Percentiles rank a stretch among this genome's conserved stretches.
phyloP scores from a whole-genome alignment of 2,113 vertebrate species.

The Recurvirostra avosetta region DNA sequence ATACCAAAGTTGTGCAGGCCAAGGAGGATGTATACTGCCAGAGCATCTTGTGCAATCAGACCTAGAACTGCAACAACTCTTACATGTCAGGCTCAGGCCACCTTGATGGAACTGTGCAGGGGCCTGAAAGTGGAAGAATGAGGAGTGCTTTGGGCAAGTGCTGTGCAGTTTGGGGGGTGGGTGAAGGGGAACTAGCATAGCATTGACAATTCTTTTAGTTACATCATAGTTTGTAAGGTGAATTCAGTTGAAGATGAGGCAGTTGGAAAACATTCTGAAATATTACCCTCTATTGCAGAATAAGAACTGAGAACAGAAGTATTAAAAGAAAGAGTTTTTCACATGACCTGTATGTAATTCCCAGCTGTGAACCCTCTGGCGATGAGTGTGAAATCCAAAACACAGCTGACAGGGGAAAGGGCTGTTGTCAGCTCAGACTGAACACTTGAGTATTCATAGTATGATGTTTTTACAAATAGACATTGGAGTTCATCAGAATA shows the following conservation, averaged over 20 bases:
- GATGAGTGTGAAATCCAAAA: slow-evolving; percentile 40
- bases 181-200: neutral
- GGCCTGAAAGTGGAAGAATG: neutral
- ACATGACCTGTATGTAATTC: slow-evolving; percentile 18
- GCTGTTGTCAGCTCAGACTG: slow-evolving; percentile 20
- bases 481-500: slow-evolving; percentile 10
- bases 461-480: slow-evolving; percentile 16
- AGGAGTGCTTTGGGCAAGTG: neutral
- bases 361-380: slow-evolving; percentile 39
- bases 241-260: neutral
- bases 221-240: neutral
- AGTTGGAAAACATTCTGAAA: neutral
- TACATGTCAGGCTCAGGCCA: neutral
- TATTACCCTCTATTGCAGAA: neutral
- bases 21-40: neutral
- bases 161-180: neutral
- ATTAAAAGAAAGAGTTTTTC: slow-evolving; percentile 17
- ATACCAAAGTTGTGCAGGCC: neutral
- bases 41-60: neutral
- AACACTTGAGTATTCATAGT: slow-evolving; percentile 57
- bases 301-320: neutral
- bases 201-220: neutral
- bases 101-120: neutral
- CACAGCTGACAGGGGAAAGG: slow-evolving; percentile 55
- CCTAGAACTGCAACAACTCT: neutral